Conservation (phyloP, 64 coral and sea anemone species). For the Actinia equina region DNA sequence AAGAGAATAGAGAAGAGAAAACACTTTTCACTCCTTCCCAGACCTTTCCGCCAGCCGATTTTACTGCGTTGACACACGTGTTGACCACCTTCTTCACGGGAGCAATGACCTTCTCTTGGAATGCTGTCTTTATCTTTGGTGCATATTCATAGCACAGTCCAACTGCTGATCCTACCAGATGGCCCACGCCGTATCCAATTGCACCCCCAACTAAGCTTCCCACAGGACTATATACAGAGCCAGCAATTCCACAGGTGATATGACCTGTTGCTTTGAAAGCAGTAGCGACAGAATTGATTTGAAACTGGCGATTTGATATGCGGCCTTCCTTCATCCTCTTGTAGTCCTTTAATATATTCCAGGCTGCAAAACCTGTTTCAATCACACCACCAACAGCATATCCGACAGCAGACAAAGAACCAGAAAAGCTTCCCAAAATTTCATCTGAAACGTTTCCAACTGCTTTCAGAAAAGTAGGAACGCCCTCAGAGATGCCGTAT, state of each 20-base stretch:
- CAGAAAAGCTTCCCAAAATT: neutral
- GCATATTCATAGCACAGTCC: neutral
- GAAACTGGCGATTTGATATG: neutral
- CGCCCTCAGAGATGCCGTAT: neutral
- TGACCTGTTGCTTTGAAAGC: neutral
- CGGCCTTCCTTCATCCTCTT: neutral
- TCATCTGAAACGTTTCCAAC: neutral
- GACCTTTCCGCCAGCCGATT: neutral
- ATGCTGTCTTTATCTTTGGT: neutral
- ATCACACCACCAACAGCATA: neutral
- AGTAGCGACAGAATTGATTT: neutral
- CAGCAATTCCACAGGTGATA: neutral
- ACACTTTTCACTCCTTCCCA: neutral
- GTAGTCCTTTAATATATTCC: neutral
- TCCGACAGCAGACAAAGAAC: neutral
- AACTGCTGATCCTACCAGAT: neutral
- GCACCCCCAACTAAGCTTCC: neutral
- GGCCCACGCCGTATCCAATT: neutral
- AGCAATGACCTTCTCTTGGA: neutral
- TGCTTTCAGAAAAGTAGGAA: neutral
- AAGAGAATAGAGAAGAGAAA: neutral
- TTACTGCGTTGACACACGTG: neutral
- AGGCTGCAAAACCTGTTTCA: neutral
- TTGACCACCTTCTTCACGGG: neutral
- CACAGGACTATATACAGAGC: neutral